Conservation (phyloP, 2,888 invertebrate species). For the Polydrusus cervinus region DNA sequence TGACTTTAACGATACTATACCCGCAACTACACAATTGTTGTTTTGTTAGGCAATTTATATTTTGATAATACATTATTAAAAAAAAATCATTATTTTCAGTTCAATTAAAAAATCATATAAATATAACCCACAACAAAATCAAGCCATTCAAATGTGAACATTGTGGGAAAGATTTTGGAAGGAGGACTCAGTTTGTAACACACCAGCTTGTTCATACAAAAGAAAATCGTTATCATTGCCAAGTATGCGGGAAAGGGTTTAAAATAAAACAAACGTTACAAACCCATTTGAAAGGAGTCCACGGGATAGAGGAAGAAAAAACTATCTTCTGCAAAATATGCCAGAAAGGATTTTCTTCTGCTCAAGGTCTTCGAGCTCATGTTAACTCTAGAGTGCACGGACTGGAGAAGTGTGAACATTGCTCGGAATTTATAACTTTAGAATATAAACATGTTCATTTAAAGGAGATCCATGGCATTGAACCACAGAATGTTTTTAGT, state of each 20-base stretch:
- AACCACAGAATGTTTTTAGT: conserved; percentile 9
- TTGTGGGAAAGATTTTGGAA: conserved; percentile 62
- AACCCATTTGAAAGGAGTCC: conserved; percentile 62
- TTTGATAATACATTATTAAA: neutral
- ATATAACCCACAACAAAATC: conserved; percentile 62
- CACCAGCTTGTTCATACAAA: conserved; percentile 64
- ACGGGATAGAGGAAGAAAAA: conserved; percentile 61
- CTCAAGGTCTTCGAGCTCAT: conserved; percentile 47
- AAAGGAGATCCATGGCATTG: conserved; percentile 45
- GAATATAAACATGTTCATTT: conserved; percentile 49
- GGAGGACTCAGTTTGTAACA: conserved; percentile 61
- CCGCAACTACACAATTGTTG: no score
- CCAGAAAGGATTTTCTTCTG: conserved; percentile 56
- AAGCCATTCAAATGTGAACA: conserved; percentile 61
- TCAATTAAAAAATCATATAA: conserved; percentile 61
- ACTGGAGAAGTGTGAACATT: conserved; percentile 46
- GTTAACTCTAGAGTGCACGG: conserved; percentile 52
- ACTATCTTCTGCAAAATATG: conserved; percentile 61
- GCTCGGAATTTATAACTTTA: conserved; percentile 48
- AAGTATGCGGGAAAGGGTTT: conserved; percentile 63
- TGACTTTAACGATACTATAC: no score
- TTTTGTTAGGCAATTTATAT: no score
- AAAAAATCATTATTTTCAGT: conserved; percentile 31
- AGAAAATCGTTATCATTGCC: conserved; percentile 62
- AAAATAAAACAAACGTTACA: conserved; percentile 63